Evolutionary conservation across 2,888 invertebrate species (phyloP), one percentile per base, ranked within the genome.

Genomic region (Eueremaeus valkanovi): DNA sequence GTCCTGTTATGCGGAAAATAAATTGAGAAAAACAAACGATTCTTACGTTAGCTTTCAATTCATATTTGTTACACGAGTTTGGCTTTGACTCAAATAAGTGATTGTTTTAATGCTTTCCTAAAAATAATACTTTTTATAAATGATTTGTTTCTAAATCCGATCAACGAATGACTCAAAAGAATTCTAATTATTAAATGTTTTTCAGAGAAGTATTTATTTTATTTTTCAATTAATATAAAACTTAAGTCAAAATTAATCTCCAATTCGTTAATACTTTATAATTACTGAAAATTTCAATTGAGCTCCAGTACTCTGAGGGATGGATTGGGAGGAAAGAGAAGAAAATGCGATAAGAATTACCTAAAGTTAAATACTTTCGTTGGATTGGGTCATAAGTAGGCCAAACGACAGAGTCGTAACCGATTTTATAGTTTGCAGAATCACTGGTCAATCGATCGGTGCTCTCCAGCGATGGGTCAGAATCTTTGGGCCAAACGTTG

Each of bases 381-480:
- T 93, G 93, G 36, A 92, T 91, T 45, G 90, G 90, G 84, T 95
- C 94, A 82, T 95, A 96, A 0, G 92, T 91, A 0, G 92, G 92
- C 96, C 96, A 96, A 42, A 79, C 79, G n/a, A 81, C 78, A 36
- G 36, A 40, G 16, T 68, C 40, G 40, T 68, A 68, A 68, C 13
- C 40, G 1, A 11, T 68, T 68, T 68, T 18, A 36, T 29, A 42
- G 21, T 81, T 80, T 16, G 80, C 78, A 77, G 81, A 82, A 36
- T 81, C 79, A 74, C 75, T 68, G 74, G 66, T 72, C 9, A 73
- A 49, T 61, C 74, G 70, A 74, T 77, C 76, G 40, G 36, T 42
- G 68, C 16, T 68, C 1, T 24, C 13, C 40, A 21, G 21, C n/a
- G 61, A 45, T 33, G 73, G 45, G 49, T 66, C 45, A 13, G 66